A percentile compares a stretch with the other conserved stretches of the same genome.
phyloP scores from a whole-genome alignment of 2,888 invertebrate species.

The Melikaiella ostensackeni region DNA sequence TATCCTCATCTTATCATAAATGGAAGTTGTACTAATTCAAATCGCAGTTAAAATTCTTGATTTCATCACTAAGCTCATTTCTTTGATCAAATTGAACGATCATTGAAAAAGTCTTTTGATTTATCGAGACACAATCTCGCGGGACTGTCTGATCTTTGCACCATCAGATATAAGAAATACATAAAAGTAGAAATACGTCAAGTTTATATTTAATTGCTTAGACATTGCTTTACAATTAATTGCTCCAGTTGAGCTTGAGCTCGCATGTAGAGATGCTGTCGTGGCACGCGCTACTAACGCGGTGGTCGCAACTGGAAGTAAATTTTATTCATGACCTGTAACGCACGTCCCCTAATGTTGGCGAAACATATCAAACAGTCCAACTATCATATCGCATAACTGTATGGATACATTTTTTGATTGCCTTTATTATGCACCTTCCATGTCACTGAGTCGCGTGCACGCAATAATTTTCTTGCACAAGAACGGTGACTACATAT shows the following conservation, averaged over 20 bases:
- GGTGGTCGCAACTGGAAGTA: too few relatives aligned
- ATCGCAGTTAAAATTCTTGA: neutral
- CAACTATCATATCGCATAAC: conserved; percentile 4
- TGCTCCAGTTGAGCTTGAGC: neutral
- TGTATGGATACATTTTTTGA: neutral
- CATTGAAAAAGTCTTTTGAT: neutral
- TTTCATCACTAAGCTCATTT: neutral
- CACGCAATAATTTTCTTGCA: conserved; percentile 29
- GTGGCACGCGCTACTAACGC: neutral
- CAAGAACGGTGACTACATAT: conserved; percentile 11
- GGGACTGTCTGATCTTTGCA: neutral
- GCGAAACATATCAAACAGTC: neutral
- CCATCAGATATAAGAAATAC: neutral
- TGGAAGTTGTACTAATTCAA: conserved; percentile 1
- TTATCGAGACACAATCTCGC: neutral
- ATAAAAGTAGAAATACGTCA: neutral
- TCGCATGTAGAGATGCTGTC: neutral
- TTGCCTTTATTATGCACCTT: conserved; percentile 5
- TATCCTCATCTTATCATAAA: conserved; percentile 13
- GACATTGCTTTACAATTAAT: neutral
- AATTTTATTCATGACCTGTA: conserved; percentile 21
- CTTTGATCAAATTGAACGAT: neutral
- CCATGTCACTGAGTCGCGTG: conserved; percentile 13
- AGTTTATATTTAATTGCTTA: conserved; percentile 10
- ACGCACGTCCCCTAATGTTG: conserved; percentile 4